Percentiles rank a stretch among this genome's conserved stretches.
These are phyloP conservation scores for Eclectus roratus DNA, from an alignment of 2,113 vertebrate species.

Conservation along the genomic window DNA sequence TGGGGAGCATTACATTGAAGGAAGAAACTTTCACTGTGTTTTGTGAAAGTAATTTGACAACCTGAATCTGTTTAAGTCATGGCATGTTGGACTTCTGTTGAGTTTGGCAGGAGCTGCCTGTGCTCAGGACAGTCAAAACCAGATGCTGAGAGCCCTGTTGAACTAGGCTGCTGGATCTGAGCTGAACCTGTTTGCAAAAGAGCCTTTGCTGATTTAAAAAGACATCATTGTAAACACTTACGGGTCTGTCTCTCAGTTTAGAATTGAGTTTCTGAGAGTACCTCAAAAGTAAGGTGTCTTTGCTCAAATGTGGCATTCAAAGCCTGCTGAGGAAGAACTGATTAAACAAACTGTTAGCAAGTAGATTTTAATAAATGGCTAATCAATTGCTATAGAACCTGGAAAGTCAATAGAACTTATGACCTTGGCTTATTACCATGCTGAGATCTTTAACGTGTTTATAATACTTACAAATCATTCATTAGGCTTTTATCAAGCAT, in stretches of 20 bases:
- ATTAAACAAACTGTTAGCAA: not conserved
- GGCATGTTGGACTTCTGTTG: not conserved
- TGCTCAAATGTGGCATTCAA: not conserved
- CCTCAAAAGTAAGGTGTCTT: not conserved
- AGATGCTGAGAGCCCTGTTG: not conserved
- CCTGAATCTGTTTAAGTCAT: not conserved
- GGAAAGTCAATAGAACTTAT: conserved; percentile 3
- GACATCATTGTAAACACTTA: not conserved
- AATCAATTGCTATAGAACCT: conserved; percentile 32
- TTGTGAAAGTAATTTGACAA: not conserved
- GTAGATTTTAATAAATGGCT: conserved; percentile 24
- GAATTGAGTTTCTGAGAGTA: not conserved
- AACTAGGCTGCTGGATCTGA: not conserved
- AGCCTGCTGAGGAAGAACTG: not conserved
- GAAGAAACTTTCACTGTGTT: not conserved
- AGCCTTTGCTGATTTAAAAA: not conserved
- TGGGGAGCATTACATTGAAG: not conserved
- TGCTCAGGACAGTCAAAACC: not conserved
- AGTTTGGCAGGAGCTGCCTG: not conserved
- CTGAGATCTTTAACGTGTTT: not conserved
- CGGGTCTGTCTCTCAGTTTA: not conserved
- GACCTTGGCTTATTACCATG: not conserved
- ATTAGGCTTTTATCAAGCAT: not conserved
- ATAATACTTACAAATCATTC: not conserved
- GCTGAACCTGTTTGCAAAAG: not conserved